Evolutionary conservation across 2,888 invertebrate genomes (phyloP).

Genomic region (Drosophila barbarae): DNA sequence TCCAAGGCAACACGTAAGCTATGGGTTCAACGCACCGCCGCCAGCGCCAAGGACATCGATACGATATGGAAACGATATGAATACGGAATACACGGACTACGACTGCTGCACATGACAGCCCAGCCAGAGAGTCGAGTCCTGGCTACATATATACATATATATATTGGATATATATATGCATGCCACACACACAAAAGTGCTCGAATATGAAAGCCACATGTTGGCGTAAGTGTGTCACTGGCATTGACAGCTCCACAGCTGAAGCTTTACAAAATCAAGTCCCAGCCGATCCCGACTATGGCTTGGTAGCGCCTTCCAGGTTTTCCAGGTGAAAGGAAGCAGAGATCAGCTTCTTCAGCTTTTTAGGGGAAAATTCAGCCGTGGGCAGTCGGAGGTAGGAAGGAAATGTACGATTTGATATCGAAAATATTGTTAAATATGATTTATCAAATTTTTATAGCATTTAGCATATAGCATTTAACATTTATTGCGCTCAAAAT

Average conservation of each 20-base stretch:
- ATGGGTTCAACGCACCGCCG: conserved; percentile 68
- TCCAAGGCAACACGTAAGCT: conserved; percentile 66
- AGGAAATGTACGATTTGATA: no score
- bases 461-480: no score
- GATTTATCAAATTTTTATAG: no score
- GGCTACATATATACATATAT: neutral
- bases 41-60: conserved; percentile 72
- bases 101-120: conserved; percentile 42
- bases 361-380: neutral
- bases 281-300: neutral
- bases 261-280: neutral
- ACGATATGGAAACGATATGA: conserved; percentile 40
- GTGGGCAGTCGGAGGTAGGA: neutral
- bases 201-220: conserved; percentile 13
- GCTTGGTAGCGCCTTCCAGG: neutral
- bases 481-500: no score
- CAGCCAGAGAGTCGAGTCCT: conserved; percentile 15
- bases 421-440: no score
- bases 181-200: conserved; percentile 8
- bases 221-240: conserved; percentile 43
- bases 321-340: conserved; percentile 29
- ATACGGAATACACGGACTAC: conserved; percentile 3
- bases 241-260: conserved; percentile 32
- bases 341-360: neutral
- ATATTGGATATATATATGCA: neutral